A percentile compares a stretch with the other conserved stretches of the same genome.
phyloP scores from a whole-genome alignment of 2,113 vertebrate genomes.

The Ptychochromis oligacanthus region DNA sequence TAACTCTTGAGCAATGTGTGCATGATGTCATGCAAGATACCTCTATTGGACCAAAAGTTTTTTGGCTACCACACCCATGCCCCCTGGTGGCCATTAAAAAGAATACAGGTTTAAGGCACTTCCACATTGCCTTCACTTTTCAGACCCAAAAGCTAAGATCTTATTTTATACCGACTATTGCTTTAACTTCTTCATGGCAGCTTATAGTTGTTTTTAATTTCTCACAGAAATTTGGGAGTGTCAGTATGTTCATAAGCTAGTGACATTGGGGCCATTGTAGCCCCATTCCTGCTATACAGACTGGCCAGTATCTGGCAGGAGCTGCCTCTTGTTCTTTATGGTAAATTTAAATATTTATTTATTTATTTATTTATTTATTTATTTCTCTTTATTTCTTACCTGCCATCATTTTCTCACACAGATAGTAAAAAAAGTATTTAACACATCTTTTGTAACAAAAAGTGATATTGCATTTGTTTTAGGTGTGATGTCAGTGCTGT shows the following conservation, averaged over 20 bases:
- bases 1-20: too few species aligned
- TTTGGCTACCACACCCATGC: too few species aligned
- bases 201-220: not conserved
- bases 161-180: too few species aligned
- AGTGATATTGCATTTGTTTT: not conserved
- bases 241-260: not conserved
- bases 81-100: too few species aligned
- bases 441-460: not conserved
- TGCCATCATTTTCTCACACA: not conserved
- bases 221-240: not conserved
- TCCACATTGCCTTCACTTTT: too few species aligned
- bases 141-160: too few species aligned
- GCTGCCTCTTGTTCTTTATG: not conserved
- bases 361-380: too few species aligned
- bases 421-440: not conserved
- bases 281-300: not conserved
- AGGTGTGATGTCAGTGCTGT: slow-evolving; percentile 35
- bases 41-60: too few species aligned
- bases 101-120: too few species aligned
- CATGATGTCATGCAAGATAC: too few species aligned
- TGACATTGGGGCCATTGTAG: not conserved
- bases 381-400: not conserved
- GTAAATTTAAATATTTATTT: not conserved
- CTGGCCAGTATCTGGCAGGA: not conserved
- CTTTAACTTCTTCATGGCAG: too few species aligned